Conservation (phyloP, 2,113 vertebrate genomes). For the Globicephala melas region DNA sequence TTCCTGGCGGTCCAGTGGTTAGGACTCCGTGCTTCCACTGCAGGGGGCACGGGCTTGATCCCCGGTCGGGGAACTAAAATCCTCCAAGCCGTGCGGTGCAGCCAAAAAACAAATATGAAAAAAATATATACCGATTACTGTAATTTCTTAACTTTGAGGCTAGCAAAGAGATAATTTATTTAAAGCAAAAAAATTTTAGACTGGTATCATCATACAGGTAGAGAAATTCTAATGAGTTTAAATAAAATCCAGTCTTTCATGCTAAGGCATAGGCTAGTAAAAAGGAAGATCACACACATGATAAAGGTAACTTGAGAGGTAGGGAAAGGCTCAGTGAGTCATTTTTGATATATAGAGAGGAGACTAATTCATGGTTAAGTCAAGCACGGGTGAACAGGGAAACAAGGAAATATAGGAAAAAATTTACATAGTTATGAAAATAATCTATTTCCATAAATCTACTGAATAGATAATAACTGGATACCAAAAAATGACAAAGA, state of each 20-base stretch:
- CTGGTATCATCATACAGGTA: neutral
- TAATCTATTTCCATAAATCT: slow-evolving; percentile 45
- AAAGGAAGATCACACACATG: neutral
- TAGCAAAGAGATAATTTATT: slow-evolving; percentile 36
- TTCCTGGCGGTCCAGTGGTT: neutral
- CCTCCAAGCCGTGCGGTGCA: neutral
- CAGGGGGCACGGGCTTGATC: neutral
- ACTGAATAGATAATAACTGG: slow-evolving; percentile 33
- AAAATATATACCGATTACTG: slow-evolving; percentile 1
- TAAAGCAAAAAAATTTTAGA: neutral
- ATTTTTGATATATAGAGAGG: neutral
- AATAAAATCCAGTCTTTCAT: slow-evolving; percentile 18
- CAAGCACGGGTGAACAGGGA: neutral
- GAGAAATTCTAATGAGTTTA: slow-evolving; percentile 40
- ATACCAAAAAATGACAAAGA: slow-evolving; percentile 53
- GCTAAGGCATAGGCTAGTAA: neutral
- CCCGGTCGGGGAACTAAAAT: neutral
- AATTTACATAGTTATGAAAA: slow-evolving; percentile 30
- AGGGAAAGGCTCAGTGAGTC: neutral
- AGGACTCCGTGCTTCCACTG: neutral
- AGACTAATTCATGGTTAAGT: neutral
- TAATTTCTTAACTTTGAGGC: slow-evolving; percentile 23
- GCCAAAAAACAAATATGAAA: neutral
- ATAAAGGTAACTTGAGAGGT: neutral
- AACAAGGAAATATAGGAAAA: neutral